A percentile compares a stretch with the other conserved stretches of the same genome.
Evolutionary conservation across 2,797 vertebrate species (phyloP).

Genomic region (Acestrorhynchus altus): DNA sequence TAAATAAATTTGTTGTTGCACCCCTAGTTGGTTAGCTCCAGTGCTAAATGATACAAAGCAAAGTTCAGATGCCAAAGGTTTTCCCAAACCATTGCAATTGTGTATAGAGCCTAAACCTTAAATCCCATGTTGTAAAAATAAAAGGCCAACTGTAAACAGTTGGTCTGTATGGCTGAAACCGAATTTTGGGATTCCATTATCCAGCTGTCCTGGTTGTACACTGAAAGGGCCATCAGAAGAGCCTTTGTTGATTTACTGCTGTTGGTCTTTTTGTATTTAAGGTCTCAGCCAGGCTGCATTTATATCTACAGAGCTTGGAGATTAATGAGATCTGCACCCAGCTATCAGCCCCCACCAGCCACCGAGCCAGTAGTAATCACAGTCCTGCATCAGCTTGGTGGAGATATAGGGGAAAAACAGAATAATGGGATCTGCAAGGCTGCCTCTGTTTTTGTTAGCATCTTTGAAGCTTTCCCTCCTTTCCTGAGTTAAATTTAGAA

Average conservation of each 20-base stretch:
- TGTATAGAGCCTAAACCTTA: too few relatives aligned
- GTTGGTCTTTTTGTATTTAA: constrained; percentile 19
- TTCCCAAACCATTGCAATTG: too few relatives aligned
- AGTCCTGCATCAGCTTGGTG: background rate
- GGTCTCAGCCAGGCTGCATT: background rate
- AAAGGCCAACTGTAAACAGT: background rate
- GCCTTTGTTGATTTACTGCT: constrained; percentile 21
- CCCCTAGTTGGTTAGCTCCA: too few relatives aligned
- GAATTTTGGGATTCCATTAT: background rate
- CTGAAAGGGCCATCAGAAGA: background rate
- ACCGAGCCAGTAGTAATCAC: background rate
- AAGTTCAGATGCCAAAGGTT: too few relatives aligned
- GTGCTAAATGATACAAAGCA: too few relatives aligned
- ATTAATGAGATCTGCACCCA: constrained; percentile 17
- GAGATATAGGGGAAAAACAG: background rate
- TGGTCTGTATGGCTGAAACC: background rate
- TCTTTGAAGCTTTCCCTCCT: constrained; percentile 64
- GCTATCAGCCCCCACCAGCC: background rate
- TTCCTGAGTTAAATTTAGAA: constrained; percentile 57
- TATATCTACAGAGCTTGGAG: background rate
- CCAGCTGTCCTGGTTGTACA: background rate
- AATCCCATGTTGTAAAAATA: too few relatives aligned
- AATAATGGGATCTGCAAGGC: constrained; percentile 27
- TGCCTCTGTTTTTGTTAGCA: constrained; percentile 26
- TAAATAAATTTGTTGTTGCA: too few relatives aligned